Percentiles rank a stretch among this genome's conserved stretches.
phyloP scores from a whole-genome alignment of 2,113 vertebrate genomes.

The Accipiter cooperii region DNA sequence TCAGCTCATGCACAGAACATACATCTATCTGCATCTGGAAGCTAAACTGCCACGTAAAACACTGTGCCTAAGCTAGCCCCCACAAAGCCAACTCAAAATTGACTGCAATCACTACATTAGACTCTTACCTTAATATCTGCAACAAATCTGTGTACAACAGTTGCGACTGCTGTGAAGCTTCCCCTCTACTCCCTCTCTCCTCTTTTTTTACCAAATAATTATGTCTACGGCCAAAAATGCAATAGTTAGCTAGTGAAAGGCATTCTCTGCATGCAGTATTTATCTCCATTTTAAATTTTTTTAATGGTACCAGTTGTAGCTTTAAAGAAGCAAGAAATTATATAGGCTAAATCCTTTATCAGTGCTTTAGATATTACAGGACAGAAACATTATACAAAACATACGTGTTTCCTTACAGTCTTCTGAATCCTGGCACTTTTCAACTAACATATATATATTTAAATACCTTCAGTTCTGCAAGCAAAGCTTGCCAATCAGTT shows the following conservation, averaged over 20 bases:
- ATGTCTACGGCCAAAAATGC: background rate
- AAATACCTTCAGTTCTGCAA: background rate
- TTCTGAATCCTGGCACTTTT: background rate
- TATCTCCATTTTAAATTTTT: background rate
- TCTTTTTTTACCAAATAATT: background rate
- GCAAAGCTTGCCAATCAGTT: background rate
- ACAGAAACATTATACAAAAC: background rate
- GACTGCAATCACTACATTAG: background rate
- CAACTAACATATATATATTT: background rate
- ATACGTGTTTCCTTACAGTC: background rate
- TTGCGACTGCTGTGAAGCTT: background rate
- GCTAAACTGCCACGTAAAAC: too few relatives aligned
- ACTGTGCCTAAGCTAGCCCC: background rate
- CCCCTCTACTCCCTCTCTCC: too few relatives aligned
- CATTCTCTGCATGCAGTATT: background rate
- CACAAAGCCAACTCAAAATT: background rate
- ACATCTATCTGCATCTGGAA: background rate
- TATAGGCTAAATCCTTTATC: background rate
- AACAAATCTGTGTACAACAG: background rate
- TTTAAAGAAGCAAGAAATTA: background rate
- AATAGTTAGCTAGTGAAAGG: background rate
- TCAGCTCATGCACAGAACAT: background rate
- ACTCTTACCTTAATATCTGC: background rate
- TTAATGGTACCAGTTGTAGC: background rate
- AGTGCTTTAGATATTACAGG: background rate